Base-by-base conservation (phyloP, 2,888 invertebrate genomes). In the Endomychus coccineus region DNA sequence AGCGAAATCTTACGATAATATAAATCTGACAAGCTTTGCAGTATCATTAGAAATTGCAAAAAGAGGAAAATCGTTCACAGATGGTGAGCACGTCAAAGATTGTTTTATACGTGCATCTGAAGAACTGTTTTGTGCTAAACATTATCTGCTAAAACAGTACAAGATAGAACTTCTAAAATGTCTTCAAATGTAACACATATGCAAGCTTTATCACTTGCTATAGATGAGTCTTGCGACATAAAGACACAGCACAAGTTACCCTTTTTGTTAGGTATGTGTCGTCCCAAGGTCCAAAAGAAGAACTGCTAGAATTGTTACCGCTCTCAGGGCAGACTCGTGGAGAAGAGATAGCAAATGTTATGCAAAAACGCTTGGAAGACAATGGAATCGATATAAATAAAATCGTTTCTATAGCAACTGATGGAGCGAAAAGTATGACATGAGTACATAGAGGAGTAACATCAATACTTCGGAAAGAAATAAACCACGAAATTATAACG, bases 301-400 rank as follows among this genome's bases (percentile, higher is more conserved):
- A 47, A 49, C 41, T 48, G 36, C 34, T 49, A 36, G 46, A 36
- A 40, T 40, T 42, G 22, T 30, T 45, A 32, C 44, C 43, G 21
- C 44, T 49, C 42, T 36, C 34, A 13, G 47, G 46, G n/a, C 43
- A 47, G 30, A 45, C 44, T 14, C 27, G 40, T 14, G 36, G 46
- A 54, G 51, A 51, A 36, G 46, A 54, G 51, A 51, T 54, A 25
- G 50, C 50, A 38, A 54, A 54, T 49, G 48, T 45, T 43, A 51
- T 50, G 38, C 34, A 37, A 34, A 39, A 45, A 39, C 38, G 40
- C 37, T 34, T 47, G 23, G 37, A 46, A 37, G 36, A 44, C 35
- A 27, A 48, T 49, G 11, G 43, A 10, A 50, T 51, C 35, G 34
- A 39, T 27, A 16, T 47, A 25, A 39, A 47, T 46, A 47, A 15